These are phyloP conservation scores for Neotoma lepida DNA, from an alignment of 2,113 vertebrate genomes.

Conservation along the genomic window DNA sequence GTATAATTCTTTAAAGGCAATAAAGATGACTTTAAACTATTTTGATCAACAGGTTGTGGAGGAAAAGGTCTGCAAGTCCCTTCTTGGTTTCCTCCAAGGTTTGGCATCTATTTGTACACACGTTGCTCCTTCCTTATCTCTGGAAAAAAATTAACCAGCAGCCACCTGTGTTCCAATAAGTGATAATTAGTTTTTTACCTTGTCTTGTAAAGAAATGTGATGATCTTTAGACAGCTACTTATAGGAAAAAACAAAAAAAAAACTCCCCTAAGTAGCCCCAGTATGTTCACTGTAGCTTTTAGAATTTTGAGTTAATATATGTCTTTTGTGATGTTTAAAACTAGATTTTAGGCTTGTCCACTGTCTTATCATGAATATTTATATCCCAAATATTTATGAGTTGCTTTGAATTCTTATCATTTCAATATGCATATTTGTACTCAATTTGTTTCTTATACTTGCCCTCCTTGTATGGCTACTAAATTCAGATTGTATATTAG, in stretches of 20 bases:
- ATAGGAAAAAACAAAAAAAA: not conserved
- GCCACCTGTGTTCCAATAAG: not conserved
- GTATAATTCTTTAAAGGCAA: not conserved
- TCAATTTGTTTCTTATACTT: not conserved
- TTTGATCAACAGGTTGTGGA: not conserved
- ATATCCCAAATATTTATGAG: not conserved
- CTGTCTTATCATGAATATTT: not conserved
- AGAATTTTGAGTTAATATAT: not conserved
- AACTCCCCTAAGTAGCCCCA: not conserved
- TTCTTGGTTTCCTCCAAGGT: not conserved
- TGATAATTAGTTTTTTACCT: not conserved
- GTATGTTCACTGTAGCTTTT: not conserved
- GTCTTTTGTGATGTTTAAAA: not conserved
- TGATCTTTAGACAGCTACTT: not conserved
- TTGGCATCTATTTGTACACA: not conserved
- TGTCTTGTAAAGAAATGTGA: not conserved
- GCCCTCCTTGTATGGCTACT: not conserved
- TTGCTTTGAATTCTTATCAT: conserved; percentile 25
- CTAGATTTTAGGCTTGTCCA: not conserved
- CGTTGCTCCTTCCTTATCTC: not conserved
- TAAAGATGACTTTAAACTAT: not conserved
- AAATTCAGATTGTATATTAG: not conserved
- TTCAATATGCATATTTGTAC: not conserved
- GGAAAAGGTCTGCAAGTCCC: not conserved
- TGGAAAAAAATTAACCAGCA: not conserved